Percentiles rank a stretch among this genome's conserved stretches.
Conservation (phyloP, 2,797 vertebrate genomes). For the Semotilus atromaculatus region DNA sequence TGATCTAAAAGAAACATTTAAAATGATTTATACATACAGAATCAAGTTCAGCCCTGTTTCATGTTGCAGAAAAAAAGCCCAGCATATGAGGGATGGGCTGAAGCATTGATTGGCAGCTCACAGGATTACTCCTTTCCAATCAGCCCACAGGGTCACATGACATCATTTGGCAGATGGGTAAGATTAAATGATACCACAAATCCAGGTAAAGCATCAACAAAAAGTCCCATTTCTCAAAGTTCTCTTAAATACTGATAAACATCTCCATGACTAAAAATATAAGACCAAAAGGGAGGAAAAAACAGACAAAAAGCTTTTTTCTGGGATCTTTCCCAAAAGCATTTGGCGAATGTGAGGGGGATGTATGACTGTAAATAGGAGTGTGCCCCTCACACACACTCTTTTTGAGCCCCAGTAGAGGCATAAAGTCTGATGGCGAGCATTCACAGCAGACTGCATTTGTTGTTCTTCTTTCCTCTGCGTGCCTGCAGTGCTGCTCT, state of each 20-base stretch:
- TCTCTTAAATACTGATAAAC: slow-evolving; percentile 95
- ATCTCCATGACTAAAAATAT: slow-evolving; percentile 70
- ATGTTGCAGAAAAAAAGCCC: slow-evolving; percentile 64
- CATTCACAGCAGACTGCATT: slow-evolving; percentile 92
- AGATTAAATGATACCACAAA: slow-evolving; percentile 68
- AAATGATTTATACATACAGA: slow-evolving; percentile 74
- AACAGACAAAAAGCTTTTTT: slow-evolving; percentile 82
- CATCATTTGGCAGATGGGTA: slow-evolving; percentile 75
- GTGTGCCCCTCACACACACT: slow-evolving; percentile 74
- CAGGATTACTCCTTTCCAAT: slow-evolving; percentile 70
- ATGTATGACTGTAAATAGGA: slow-evolving; percentile 44
- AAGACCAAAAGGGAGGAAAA: slow-evolving; percentile 64
- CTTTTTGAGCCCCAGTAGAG: slow-evolving; percentile 62
- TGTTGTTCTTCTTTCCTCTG: slow-evolving; percentile 91
- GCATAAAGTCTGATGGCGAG: slow-evolving; percentile 70
- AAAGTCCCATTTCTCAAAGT: slow-evolving; percentile 67
- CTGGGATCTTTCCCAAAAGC: slow-evolving; percentile 66
- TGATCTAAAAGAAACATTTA: slow-evolving; percentile 73
- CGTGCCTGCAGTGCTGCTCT: slow-evolving; percentile 97
- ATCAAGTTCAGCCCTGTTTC: slow-evolving; percentile 63
- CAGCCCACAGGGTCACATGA: slow-evolving; percentile 65
- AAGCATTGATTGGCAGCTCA: slow-evolving; percentile 71
- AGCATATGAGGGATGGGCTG: slow-evolving; percentile 61
- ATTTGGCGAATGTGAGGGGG: slow-evolving; percentile 58
- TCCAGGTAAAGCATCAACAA: slow-evolving; percentile 73